These are phyloP conservation scores for Limosa lapponica DNA, from an alignment of 2,797 vertebrate species.

Conservation along the genomic window DNA sequence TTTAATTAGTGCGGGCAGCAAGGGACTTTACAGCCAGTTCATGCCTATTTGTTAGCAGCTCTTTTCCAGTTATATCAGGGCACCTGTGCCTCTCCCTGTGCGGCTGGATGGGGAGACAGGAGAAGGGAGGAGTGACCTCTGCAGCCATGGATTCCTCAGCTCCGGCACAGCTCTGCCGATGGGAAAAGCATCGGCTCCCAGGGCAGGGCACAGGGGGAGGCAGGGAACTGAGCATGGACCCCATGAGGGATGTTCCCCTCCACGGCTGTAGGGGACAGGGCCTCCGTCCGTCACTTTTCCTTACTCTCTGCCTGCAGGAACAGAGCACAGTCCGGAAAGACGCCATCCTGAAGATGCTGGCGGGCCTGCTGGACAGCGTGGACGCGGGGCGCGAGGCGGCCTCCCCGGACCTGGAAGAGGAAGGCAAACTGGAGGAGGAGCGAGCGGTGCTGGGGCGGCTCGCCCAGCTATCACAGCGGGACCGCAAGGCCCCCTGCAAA, in stretches of 20 bases:
- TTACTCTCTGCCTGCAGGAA: conserved; percentile 74
- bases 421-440: conserved; percentile 84
- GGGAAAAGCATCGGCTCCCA: accelerated
- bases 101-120: neutral
- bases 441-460: neutral
- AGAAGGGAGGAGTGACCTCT: neutral
- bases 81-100: accelerated
- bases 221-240: neutral
- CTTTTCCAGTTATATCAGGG: neutral
- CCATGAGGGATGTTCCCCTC: accelerated
- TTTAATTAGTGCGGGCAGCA: neutral
- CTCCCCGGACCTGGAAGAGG: conserved; percentile 78
- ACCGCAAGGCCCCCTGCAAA: conserved; percentile 91
- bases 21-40: neutral
- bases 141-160: neutral
- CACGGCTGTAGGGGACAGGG: accelerated
- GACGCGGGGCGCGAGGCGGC: conserved; percentile 72
- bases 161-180: accelerated
- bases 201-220: neutral
- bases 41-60: neutral
- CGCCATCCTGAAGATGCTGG: conserved; percentile 87
- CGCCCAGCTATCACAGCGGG: conserved; percentile 83
- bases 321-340: conserved; percentile 84
- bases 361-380: conserved; percentile 81
- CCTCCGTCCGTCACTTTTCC: accelerated